A percentile compares a stretch with the other conserved stretches of the same genome.
These are phyloP conservation scores for Chamaea fasciata DNA, from an alignment of 2,113 vertebrate genomes.

Conservation along the genomic window DNA sequence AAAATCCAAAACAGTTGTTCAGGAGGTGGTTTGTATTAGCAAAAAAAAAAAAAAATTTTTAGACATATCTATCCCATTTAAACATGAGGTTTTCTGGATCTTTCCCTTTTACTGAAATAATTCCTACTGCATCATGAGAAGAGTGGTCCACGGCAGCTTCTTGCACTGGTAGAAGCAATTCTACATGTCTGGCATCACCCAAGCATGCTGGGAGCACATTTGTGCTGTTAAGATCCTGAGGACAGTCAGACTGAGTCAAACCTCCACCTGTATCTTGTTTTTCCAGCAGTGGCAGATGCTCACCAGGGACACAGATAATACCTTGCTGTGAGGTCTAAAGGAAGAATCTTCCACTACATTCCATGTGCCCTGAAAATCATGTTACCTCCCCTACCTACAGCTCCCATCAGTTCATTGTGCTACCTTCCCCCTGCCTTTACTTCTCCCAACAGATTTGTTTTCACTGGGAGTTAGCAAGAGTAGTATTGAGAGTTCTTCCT, in stretches of 20 bases:
- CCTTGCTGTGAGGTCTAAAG: not conserved
- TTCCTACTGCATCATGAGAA: not conserved
- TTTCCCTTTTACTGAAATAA: not conserved
- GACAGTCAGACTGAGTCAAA: not conserved
- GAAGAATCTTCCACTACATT: not conserved
- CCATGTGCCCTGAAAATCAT: not conserved
- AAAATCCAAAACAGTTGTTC: not conserved
- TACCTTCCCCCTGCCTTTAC: not conserved
- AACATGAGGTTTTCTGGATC: not conserved
- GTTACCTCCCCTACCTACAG: not conserved
- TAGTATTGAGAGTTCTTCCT: not conserved
- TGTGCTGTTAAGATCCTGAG: not conserved
- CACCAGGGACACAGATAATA: not conserved
- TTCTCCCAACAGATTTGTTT: not conserved
- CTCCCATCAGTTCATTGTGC: not conserved
- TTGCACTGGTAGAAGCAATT: not conserved
- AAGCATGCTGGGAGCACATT: not conserved
- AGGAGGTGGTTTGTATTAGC: not conserved
- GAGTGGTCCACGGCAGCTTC: not conserved
- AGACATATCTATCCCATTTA: not conserved
- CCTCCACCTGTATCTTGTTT: not conserved
- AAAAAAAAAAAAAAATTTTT: not conserved
- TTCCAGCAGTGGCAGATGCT: not conserved
- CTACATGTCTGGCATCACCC: not conserved
- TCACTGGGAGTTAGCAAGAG: not conserved